Percentiles rank a stretch among this genome's conserved stretches.
Conservation (phyloP, 1,140 invertebrate species). For the Kradibia gibbosae region DNA sequence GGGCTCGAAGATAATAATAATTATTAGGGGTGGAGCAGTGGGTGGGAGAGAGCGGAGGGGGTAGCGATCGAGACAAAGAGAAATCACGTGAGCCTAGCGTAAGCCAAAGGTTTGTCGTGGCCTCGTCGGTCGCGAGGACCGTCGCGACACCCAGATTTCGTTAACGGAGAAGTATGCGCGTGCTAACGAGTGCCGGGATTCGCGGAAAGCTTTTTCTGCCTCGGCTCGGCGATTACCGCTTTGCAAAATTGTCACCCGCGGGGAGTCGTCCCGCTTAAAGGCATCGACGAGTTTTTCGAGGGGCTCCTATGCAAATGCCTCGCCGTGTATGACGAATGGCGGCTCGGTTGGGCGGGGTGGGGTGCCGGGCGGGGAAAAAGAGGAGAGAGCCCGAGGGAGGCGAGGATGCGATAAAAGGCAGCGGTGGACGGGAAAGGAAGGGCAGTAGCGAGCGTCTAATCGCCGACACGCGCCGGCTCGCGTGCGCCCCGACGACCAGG, state of each 20-base stretch:
- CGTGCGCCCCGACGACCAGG: background rate
- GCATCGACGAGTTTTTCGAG: conserved; percentile 11
- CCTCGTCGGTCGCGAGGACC: no score
- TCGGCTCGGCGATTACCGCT: background rate
- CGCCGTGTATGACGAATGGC: background rate
- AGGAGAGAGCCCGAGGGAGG: no score
- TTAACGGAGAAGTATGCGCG: background rate
- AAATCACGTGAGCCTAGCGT: background rate
- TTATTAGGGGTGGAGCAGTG: no score
- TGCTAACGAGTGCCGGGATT: background rate
- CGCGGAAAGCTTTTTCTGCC: background rate
- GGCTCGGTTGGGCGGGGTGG: no score
- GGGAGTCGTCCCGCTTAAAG: background rate
- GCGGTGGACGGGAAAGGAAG: conserved; percentile 27
- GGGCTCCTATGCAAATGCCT: conserved; percentile 7
- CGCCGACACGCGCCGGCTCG: conserved; percentile 8
- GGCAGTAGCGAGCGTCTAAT: conserved; percentile 31
- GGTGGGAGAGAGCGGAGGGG: no score
- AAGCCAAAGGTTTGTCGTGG: no score
- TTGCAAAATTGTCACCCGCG: conserved; percentile 8
- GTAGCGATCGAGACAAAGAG: no score
- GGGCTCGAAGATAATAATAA: no score
- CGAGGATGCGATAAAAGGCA: conserved; percentile 15
- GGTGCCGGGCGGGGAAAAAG: no score
- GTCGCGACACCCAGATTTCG: no score